A percentile compares a stretch with the other conserved stretches of the same genome.
These are phyloP conservation scores for Camponotus pennsylvanicus DNA, from an alignment of 1,140 invertebrate genomes.

Conservation along the genomic window DNA sequence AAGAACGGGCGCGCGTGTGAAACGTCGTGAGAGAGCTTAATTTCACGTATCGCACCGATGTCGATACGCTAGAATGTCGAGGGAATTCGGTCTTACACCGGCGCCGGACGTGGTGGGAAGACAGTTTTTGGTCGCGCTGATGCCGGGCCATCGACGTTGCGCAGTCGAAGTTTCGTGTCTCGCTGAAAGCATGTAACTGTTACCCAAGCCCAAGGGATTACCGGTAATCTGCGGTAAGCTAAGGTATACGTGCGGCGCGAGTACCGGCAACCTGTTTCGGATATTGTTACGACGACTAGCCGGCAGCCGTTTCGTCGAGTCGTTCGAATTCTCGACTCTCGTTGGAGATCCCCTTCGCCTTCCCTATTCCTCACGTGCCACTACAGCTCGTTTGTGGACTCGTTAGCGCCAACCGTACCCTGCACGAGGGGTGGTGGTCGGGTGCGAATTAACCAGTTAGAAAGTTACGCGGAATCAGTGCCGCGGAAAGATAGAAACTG, in stretches of 20 bases:
- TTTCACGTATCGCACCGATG: constrained; percentile 33
- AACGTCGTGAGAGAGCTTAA: constrained; percentile 47
- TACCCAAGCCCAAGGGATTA: constrained; percentile 79
- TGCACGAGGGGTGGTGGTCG: background rate
- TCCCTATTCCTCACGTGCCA: constrained; percentile 9
- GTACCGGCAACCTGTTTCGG: constrained; percentile 75
- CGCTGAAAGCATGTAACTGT: constrained; percentile 78
- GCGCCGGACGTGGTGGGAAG: constrained; percentile 49
- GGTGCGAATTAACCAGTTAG: constrained; percentile 66
- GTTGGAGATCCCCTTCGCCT: background rate
- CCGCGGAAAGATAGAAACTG: constrained; percentile 47
- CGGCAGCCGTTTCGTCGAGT: constrained; percentile 71
- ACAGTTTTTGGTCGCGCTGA: constrained; percentile 36
- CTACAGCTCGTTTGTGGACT: constrained; percentile 28
- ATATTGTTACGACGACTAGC: constrained; percentile 77
- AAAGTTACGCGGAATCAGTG: constrained; percentile 58
- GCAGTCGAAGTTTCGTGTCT: constrained; percentile 67
- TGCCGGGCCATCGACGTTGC: constrained; percentile 22
- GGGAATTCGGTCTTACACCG: constrained; percentile 49
- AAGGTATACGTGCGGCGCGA: constrained; percentile 66
- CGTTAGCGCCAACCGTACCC: constrained; percentile 50
- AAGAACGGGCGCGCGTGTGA: background rate
- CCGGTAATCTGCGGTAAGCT: constrained; percentile 81
- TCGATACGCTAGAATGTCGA: background rate
- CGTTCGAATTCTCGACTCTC: constrained; percentile 69